Base-by-base conservation (phyloP, 2,888 invertebrate species). In the Luffia ferchaultella region DNA sequence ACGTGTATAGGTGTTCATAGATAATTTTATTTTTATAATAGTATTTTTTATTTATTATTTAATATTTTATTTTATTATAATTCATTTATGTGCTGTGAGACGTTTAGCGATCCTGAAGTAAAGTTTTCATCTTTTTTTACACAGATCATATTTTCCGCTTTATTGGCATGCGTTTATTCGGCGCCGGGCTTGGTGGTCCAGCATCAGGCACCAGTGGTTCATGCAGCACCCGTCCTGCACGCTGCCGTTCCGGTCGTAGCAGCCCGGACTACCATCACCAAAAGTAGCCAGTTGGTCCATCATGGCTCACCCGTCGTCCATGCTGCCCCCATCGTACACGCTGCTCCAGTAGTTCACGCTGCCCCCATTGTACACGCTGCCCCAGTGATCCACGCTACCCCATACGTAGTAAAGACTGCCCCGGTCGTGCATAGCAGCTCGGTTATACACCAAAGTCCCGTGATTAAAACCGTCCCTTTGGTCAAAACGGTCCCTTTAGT, bases 81-180 rank as follows among this genome's bases (percentile, higher is more conserved):
- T 43, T 15, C 9, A 40, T 9, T 40, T 40, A 40, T 40, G 15
- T 9, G 15, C 15, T 40, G 15, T 7, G 40, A 7, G 15, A 9
- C 15, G 9, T 7, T 9, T 15, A 40, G 7, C 40, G 15, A 40
- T 7, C 3, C 30, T 30, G 12, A 30, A 16, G 15, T 30, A 45
- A 45, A 17, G 17, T 41, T 15, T 40, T 19, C 9, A 17, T 17
- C 41, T 50, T 5, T 20, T 40, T 53, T 55, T 43, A 52, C 56
- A 20, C 69, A 87, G 87, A 64, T 87, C 57, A 75, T 74, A 50
- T 75, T 86, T 66, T 69, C 73, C 62, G 80, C 84, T 55, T 54
- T 86, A 63, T 58, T 86, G 66, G 86, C 85, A 55, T 80, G 73
- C 68, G 85, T 69, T 54, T 80, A 79, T 50, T 82, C 83, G 60